Evolutionary conservation across 2,797 vertebrate genomes (phyloP).

Genomic region (Coreius guichenoti): DNA sequence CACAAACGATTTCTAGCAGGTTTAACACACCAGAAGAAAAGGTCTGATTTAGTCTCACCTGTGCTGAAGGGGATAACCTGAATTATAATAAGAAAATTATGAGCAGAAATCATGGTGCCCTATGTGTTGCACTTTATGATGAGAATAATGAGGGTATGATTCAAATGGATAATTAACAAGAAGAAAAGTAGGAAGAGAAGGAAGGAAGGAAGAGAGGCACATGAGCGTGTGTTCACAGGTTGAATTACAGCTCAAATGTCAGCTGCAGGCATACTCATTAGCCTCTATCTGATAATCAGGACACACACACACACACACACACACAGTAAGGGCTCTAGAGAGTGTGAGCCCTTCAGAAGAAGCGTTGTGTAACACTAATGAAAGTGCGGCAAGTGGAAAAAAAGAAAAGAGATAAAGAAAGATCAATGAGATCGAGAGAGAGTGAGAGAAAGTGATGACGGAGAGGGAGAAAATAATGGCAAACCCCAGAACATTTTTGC

Average conservation of each 20-base stretch:
- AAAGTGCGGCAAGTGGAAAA: conserved; percentile 27
- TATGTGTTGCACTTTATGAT: background rate
- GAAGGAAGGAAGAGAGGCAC: background rate
- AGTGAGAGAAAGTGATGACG: background rate
- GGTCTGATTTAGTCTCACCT: background rate
- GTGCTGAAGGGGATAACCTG: background rate
- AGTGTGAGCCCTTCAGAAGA: conserved; percentile 25
- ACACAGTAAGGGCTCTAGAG: conserved; percentile 12
- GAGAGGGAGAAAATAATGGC: conserved; percentile 24
- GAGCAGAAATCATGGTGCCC: background rate
- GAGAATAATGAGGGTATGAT: conserved; percentile 9
- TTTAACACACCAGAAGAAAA: background rate
- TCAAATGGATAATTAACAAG: conserved; percentile 22
- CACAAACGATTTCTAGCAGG: background rate
- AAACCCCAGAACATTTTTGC: conserved; percentile 1
- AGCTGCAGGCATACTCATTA: conserved; percentile 54
- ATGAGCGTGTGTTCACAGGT: conserved; percentile 21
- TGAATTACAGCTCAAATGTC: conserved; percentile 41
- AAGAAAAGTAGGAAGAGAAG: background rate
- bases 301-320: conserved; percentile 21
- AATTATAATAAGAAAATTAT: background rate
- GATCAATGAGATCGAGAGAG: conserved; percentile 25
- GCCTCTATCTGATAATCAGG: conserved; percentile 49
- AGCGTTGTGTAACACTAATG: conserved; percentile 37
- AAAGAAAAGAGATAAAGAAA: conserved; percentile 16